Base-by-base conservation (phyloP, 2,888 invertebrate genomes). In the Mesorhabditis spiculigera region DNA sequence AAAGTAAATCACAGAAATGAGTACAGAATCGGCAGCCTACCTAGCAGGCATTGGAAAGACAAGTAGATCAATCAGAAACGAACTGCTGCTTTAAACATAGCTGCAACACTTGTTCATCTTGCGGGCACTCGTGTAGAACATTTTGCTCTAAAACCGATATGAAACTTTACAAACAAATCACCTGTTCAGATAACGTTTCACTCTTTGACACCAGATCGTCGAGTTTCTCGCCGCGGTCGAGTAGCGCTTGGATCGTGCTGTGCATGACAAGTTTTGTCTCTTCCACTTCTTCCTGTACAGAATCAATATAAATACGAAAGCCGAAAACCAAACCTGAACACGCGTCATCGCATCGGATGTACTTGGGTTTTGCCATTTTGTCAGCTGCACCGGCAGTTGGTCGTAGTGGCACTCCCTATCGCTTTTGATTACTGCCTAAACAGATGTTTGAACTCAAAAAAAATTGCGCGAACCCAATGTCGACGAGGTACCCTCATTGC, bases 241-340 rank as follows among this genome's bases (percentile, higher is more conserved):
- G 89, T 43, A 99, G 95, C 71, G 95, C 93, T 87, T 94, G 93
- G 82, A 99, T 93, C 45, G 97, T 98, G 86, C 92, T 93, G 87
- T 95, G 94, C 87, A 94, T 89, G 85, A 99, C 97, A 82, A 98
- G 96, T 89, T 95, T 97, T 0, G 98, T 99, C 88, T 99, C 98
- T 88, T 98, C 97, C 77, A 99, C 89, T 87, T 99, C 98, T 84
- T 91, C 92, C 78, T 85, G 85, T 6, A 75, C 69, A 28, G 28
- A n/a, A 63, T 63, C n/a, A 10, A 63, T 63, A n/a, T 13, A 63
- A 28, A n/a, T n/a, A 28, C 13, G 28, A 10, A 16, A 43, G 10
- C 13, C 8, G 58, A 45, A 42, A 65, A 13, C 13, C 44, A 16
- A 16, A 81, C 81, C 78, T 84, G 84, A 87, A 99, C 95, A 89